Conservation (phyloP, 2,888 invertebrate genomes). For the Aphidoletes aphidimyza region DNA sequence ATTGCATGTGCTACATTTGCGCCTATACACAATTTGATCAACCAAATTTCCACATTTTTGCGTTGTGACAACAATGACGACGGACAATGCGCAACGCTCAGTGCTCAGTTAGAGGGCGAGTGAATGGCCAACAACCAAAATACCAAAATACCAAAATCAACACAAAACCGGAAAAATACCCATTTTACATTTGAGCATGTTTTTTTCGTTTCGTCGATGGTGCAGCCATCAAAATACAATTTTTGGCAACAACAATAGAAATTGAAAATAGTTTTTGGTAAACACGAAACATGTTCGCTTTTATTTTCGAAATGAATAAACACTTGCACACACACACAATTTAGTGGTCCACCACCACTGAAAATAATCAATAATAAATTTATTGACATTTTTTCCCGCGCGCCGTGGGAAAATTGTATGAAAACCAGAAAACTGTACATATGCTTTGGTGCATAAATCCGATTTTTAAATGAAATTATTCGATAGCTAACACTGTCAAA, state of each 20-base stretch:
- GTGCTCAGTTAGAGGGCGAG: too few relatives aligned
- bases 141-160: conserved; percentile 7
- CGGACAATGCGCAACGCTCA: too few relatives aligned
- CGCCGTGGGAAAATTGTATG: background rate
- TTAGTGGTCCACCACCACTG: background rate
- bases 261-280: too few relatives aligned
- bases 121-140: too few relatives aligned
- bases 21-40: background rate
- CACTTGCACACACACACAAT: too few relatives aligned
- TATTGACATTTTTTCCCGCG: too few relatives aligned
- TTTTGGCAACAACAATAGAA: background rate
- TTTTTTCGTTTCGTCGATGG: background rate
- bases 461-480: background rate
- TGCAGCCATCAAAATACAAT: background rate
- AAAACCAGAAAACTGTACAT: background rate
- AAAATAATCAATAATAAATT: conserved; percentile 1
- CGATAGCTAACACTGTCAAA: background rate
- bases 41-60: conserved; percentile 10
- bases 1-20: background rate
- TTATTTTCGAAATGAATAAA: too few relatives aligned
- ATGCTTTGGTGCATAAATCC: background rate
- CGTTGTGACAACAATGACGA: background rate
- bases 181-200: background rate
- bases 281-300: too few relatives aligned
- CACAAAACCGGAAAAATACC: background rate